Evolutionary conservation across 2,113 vertebrate genomes (phyloP).

Genomic region (Setophaga coronata): DNA sequence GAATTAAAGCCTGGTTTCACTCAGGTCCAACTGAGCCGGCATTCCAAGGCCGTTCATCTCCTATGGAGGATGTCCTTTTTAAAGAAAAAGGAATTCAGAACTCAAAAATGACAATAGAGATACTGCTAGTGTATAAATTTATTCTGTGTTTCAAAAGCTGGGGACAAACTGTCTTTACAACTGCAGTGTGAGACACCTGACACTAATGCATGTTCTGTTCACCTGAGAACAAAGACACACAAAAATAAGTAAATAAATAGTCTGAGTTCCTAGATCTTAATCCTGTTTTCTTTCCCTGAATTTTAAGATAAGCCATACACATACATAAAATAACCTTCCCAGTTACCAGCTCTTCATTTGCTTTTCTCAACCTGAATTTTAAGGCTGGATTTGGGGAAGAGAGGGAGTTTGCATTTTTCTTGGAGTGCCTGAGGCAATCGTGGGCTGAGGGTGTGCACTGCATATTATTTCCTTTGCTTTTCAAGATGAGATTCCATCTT

Average conservation of each 20-base stretch:
- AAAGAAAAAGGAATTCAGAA: conserved; percentile 11
- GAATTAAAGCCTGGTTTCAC: conserved; percentile 28
- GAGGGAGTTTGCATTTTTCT: neutral
- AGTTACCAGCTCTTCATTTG: conserved; percentile 11
- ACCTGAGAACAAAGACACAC: neutral
- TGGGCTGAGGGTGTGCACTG: neutral
- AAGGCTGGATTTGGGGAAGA: neutral
- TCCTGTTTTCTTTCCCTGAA: neutral
- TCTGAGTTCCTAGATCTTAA: neutral
- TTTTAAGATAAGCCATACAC: neutral
- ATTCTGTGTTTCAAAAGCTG: neutral
- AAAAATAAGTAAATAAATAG: neutral
- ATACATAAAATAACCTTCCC: conserved; percentile 4
- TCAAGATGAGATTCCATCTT: conserved; percentile 15
- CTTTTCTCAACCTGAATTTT: conserved; percentile 49
- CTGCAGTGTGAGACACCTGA: neutral
- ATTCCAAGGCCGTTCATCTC: conserved; percentile 14
- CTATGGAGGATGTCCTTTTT: neutral
- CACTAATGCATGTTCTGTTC: neutral
- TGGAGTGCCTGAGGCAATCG: neutral
- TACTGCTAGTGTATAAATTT: neutral
- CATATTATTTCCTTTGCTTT: neutral
- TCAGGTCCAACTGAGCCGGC: conserved; percentile 5
- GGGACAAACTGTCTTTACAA: conserved; percentile 5
- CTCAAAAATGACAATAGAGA: conserved; percentile 30